These are phyloP conservation scores for Dryas iulia DNA, from an alignment of 1,140 invertebrate species.

Conservation along the genomic window DNA sequence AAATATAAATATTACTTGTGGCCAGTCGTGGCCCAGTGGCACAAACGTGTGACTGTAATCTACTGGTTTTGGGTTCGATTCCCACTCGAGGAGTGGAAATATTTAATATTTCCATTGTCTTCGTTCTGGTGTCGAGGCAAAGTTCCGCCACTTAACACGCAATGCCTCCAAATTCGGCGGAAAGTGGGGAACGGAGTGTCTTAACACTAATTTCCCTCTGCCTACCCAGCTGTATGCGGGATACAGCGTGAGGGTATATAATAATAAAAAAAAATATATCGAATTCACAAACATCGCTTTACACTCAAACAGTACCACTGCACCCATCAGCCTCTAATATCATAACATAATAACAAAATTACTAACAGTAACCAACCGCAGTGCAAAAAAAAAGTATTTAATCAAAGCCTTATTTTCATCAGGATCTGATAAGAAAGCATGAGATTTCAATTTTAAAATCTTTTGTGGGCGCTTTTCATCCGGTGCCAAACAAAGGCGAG, in stretches of 20 bases:
- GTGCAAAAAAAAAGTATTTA: background rate
- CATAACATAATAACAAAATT: background rate
- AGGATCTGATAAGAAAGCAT: constrained; percentile 1
- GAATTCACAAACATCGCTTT: too few relatives aligned
- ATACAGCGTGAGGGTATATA: too few relatives aligned
- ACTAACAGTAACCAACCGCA: background rate
- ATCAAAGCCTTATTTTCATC: background rate
- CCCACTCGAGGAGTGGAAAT: background rate
- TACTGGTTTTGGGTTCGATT: too few relatives aligned
- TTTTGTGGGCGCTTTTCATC: background rate
- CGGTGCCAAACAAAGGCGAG: constrained; percentile 13
- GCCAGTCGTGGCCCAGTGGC: too few relatives aligned
- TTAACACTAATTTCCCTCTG: background rate
- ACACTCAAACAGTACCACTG: too few relatives aligned
- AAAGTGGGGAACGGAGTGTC: background rate
- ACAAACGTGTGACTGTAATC: too few relatives aligned
- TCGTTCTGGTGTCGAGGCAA: background rate
- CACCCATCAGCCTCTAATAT: too few relatives aligned
- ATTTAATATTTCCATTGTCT: background rate
- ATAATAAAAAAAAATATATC: too few relatives aligned
- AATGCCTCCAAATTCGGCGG: background rate
- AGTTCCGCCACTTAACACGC: background rate
- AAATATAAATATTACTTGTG: too few relatives aligned
- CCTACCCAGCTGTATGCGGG: background rate
- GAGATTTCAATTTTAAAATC: background rate